Base-by-base conservation (phyloP, 1,140 invertebrate genomes). In the Rhyacophila brunnea region DNA sequence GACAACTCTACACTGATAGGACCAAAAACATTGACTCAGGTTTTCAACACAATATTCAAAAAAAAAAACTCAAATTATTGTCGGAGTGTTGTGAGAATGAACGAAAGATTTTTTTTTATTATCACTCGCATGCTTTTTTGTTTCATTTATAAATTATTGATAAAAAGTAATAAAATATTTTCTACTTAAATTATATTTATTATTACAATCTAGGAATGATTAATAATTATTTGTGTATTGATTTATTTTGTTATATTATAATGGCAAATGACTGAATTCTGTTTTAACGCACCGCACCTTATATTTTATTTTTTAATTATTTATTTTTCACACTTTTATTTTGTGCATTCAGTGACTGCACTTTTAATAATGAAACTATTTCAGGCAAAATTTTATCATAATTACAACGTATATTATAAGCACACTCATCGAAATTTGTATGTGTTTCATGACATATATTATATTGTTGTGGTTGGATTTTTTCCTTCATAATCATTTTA, bases 301-400 rank as follows among this genome's bases (percentile, higher is more conserved):
- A 60, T 58, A 62, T 69, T 68, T 68, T 51, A 66, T 58, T 66
- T 64, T 58, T 49, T n/a, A n/a, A 58, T 56, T 46, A 13, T 38
- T 67, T 5, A 28, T 28, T 28, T 28, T 65, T 71, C 71, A 76
- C 72, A 58, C 56, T 71, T 69, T 72, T 69, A 59, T 47, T 71
- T 65, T 40, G 56, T 67, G 77, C 75, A 79, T 79, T 78, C 77
- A 79, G 77, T 79, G 77, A 78, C 73, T 77, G 77, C 77, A 72
- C 75, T 75, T 68, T 34, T 28, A 28, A 5, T 28, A 28, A 28
- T 28, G 23, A 28, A 28, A 5, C 23, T 9, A 28, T 28, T 28
- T 28, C 23, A 28, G 23, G 23, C 4, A 3, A 5, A 28, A 28
- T 28, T 28, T 28, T 28, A 28, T 9, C 3, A 60, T 36, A 62